phyloP scores from a whole-genome alignment of 2,888 invertebrate species.

The Dolichomitus sp. region DNA sequence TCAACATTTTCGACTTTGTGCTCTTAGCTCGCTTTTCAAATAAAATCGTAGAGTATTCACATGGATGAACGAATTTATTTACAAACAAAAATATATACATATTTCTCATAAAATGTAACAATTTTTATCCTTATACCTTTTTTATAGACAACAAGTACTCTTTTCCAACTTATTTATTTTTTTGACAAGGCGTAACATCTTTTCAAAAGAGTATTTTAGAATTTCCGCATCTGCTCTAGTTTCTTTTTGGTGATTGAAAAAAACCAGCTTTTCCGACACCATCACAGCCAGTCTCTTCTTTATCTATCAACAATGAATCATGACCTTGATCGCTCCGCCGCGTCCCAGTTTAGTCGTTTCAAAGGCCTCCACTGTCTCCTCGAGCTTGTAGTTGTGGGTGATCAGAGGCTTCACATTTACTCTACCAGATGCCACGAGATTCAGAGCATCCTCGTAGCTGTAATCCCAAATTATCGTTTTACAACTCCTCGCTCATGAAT shows the following conservation, averaged over 20 bases:
- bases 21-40: background rate
- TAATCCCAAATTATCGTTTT: slow-evolving; percentile 47
- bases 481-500: background rate
- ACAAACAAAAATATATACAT: slow-evolving; percentile 15
- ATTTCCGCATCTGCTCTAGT: background rate
- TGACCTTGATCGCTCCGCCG: slow-evolving; percentile 94
- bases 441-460: slow-evolving; percentile 93
- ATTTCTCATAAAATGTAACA: slow-evolving; percentile 31
- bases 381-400: slow-evolving; percentile 93
- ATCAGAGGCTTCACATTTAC: slow-evolving; percentile 94
- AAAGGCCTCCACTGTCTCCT: slow-evolving; percentile 94
- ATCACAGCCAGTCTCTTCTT: background rate
- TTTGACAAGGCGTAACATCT: background rate
- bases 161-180: background rate
- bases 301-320: slow-evolving; percentile 91
- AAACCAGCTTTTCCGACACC: background rate
- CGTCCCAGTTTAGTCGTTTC: slow-evolving; percentile 92
- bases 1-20: too few relatives aligned
- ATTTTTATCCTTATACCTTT: background rate
- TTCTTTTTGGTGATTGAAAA: background rate
- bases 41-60: background rate
- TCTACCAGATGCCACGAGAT: slow-evolving; percentile 92
- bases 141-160: background rate
- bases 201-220: background rate
- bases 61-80: slow-evolving; percentile 17